phyloP scores from a whole-genome alignment of 2,888 invertebrate genomes.

The Tortricodes alternella region DNA sequence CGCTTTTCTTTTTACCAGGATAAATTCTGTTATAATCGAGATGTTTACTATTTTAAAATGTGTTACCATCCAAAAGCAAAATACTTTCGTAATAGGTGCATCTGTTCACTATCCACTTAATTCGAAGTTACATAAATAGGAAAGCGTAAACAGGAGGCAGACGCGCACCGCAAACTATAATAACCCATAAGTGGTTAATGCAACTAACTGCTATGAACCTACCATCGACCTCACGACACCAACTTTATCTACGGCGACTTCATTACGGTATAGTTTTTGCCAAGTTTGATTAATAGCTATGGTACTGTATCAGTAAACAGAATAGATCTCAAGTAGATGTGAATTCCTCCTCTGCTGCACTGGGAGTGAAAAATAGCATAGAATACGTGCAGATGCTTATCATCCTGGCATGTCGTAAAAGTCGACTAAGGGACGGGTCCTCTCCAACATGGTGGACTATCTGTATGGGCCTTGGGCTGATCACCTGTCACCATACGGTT shows the following conservation, averaged over 20 bases:
- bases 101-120: conserved; percentile 25
- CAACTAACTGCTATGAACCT: conserved; percentile 15
- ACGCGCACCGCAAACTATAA: conserved; percentile 10
- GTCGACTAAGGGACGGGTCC: too few species aligned
- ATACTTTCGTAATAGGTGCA: conserved; percentile 26
- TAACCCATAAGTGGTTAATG: conserved; percentile 20
- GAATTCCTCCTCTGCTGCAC: too few species aligned
- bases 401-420: too few species aligned
- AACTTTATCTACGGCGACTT: conserved; percentile 3
- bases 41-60: conserved; percentile 5
- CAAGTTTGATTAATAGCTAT: too few species aligned
- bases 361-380: too few species aligned
- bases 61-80: conserved; percentile 3
- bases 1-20: neutral
- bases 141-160: conserved; percentile 9
- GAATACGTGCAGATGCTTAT: too few species aligned
- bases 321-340: too few species aligned
- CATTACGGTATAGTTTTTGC: too few species aligned
- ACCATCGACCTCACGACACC: conserved; percentile 4
- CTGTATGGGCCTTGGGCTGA: too few species aligned
- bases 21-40: conserved; percentile 1
- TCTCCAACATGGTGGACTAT: too few species aligned
- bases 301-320: too few species aligned
- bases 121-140: conserved; percentile 17
- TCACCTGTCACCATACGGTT: too few species aligned